Percentiles rank a stretch among this genome's conserved stretches.
These are phyloP conservation scores for Spongilla lacustris DNA, from an alignment of 37 sponge, comb jelly and placozoan species.

Conservation along the genomic window DNA sequence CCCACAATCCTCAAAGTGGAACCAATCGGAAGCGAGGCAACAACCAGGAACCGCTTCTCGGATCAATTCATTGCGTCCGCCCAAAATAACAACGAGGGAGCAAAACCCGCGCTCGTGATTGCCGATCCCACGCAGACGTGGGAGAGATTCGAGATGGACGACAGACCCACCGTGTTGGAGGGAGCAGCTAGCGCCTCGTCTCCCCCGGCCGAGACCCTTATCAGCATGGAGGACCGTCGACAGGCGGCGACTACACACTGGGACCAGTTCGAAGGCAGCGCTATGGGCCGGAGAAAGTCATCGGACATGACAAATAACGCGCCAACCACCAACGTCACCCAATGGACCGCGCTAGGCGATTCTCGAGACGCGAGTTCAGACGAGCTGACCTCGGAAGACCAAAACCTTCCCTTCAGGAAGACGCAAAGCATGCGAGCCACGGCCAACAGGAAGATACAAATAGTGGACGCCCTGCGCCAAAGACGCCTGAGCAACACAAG, in stretches of 20 bases:
- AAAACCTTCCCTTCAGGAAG: constrained; percentile 67
- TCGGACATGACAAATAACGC: background rate
- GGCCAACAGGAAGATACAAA: constrained; percentile 48
- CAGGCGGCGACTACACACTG: background rate
- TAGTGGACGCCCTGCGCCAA: constrained; percentile 54
- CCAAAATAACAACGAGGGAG: background rate
- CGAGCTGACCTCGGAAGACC: background rate
- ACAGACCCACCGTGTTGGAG: background rate
- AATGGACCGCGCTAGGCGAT: constrained; percentile 55
- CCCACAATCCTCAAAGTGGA: background rate
- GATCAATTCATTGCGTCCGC: background rate
- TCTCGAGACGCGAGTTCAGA: background rate
- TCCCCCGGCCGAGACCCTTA: background rate
- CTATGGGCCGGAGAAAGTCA: background rate
- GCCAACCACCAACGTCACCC: background rate
- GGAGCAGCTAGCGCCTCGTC: background rate
- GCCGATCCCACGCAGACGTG: background rate
- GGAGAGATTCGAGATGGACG: background rate
- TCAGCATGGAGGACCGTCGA: background rate
- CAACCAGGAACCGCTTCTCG: background rate
- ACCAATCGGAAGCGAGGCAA: background rate
- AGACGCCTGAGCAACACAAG: constrained; percentile 67
- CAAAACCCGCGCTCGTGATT: background rate
- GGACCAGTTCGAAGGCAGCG: background rate
- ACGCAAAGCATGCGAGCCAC: constrained; percentile 73